Evolutionary conservation across 2,888 invertebrate genomes (phyloP).

Genomic region (Aplocera efformata): DNA sequence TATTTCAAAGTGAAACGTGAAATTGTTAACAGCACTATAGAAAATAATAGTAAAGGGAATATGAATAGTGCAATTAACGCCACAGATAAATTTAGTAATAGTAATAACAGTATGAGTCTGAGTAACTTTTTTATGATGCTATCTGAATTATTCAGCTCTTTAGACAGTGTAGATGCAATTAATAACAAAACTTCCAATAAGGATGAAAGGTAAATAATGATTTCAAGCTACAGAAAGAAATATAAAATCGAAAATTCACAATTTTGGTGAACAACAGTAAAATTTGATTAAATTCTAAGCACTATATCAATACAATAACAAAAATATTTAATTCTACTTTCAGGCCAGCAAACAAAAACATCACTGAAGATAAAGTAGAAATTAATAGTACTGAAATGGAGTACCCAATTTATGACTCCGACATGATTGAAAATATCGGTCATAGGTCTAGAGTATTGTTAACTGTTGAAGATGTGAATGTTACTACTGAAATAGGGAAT

Average conservation of each 20-base stretch:
- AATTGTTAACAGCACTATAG: background rate
- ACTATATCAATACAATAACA: too few species aligned
- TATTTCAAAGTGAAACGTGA: slow-evolving; percentile 2
- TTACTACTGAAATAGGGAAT: slow-evolving; percentile 6
- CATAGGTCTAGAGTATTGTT: slow-evolving; percentile 55
- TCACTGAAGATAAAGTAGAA: background rate
- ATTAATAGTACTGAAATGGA: slow-evolving; percentile 5
- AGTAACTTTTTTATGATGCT: slow-evolving; percentile 45
- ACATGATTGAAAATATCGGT: slow-evolving; percentile 51
- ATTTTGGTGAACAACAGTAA: too few species aligned
- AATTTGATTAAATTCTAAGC: too few species aligned
- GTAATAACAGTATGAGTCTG: slow-evolving; percentile 20
- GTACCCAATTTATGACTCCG: slow-evolving; percentile 44
- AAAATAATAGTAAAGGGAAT: background rate
- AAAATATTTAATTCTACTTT: too few species aligned
- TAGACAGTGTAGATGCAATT: slow-evolving; percentile 30
- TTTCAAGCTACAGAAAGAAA: too few species aligned
- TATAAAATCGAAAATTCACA: too few species aligned
- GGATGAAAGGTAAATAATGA: slow-evolving; percentile 19
- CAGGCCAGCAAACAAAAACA: slow-evolving; percentile 19
- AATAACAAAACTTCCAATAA: background rate
- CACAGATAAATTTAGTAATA: background rate
- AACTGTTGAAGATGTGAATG: slow-evolving; percentile 34
- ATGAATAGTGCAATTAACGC: background rate
- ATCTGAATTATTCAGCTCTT: slow-evolving; percentile 45